phyloP scores from a whole-genome alignment of 2,797 vertebrate species.

The Acanthurus tractus region DNA sequence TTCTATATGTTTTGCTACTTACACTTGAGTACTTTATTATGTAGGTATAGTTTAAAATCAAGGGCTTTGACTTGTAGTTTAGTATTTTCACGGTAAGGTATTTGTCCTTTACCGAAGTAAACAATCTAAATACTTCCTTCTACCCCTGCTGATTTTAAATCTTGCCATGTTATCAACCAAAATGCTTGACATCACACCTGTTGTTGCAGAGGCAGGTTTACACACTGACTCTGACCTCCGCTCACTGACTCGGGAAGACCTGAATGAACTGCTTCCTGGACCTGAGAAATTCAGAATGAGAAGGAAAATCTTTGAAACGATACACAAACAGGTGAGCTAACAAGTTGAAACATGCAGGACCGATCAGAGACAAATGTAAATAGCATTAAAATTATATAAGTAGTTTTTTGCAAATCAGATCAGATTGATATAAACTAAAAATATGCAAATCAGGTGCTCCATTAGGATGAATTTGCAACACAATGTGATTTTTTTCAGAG shows the following conservation, averaged over 20 bases:
- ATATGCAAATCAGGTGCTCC: background rate
- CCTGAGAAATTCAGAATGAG: fast-evolving
- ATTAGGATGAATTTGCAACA: background rate
- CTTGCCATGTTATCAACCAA: background rate
- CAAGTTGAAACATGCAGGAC: background rate
- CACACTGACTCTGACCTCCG: constrained; percentile 17
- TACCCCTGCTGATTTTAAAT: too few relatives aligned
- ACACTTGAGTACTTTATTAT: background rate
- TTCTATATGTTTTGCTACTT: background rate
- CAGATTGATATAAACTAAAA: too few relatives aligned
- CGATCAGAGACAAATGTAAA: background rate
- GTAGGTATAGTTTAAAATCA: background rate
- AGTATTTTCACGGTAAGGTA: background rate
- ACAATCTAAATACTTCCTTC: background rate
- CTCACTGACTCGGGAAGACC: constrained; percentile 43
- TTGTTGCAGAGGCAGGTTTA: background rate
- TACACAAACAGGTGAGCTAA: constrained; percentile 47
- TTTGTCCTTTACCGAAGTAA: background rate
- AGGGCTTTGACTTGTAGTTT: background rate
- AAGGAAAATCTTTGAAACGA: background rate
- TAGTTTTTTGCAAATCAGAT: too few relatives aligned
- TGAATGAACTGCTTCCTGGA: constrained; percentile 53
- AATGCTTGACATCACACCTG: background rate
- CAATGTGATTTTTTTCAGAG: constrained; percentile 35
- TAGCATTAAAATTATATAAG: background rate